Evolutionary conservation across 2,113 vertebrate genomes (phyloP).

Genomic region (Bufo gargarizans): DNA sequence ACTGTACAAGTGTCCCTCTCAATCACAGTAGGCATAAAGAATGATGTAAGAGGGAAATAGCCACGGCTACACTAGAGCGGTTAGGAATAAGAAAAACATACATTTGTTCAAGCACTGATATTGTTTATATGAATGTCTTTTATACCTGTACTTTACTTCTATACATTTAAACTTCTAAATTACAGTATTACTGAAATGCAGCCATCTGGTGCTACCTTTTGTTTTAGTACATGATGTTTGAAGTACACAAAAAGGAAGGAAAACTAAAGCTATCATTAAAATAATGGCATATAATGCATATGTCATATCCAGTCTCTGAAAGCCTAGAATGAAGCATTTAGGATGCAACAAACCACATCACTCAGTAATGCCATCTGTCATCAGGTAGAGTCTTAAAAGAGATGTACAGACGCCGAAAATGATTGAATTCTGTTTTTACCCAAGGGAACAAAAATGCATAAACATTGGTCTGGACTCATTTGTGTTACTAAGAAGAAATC

Average conservation of each 20-base stretch:
- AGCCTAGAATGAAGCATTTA: background rate
- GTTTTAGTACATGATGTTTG: background rate
- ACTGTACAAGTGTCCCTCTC: no score
- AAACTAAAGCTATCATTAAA: slow-evolving; percentile 28
- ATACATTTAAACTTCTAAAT: background rate
- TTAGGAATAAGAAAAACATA: no score
- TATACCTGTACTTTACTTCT: background rate
- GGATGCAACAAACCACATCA: slow-evolving; percentile 14
- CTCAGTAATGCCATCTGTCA: slow-evolving; percentile 40
- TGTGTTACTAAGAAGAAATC: background rate
- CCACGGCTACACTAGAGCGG: no score
- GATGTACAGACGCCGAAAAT: background rate
- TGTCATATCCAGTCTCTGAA: background rate
- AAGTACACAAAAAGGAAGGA: slow-evolving; percentile 20
- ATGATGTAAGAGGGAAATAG: no score
- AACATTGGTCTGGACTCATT: background rate
- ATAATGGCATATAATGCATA: slow-evolving; percentile 39
- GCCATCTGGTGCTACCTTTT: slow-evolving; percentile 19
- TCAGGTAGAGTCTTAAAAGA: background rate
- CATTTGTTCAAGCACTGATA: no score
- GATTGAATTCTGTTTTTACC: background rate
- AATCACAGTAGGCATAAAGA: no score
- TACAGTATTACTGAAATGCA: background rate
- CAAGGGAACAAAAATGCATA: background rate
- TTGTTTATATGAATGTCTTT: background rate